phyloP scores from a whole-genome alignment of 2,888 invertebrate genomes.

The Caprella mutica region DNA sequence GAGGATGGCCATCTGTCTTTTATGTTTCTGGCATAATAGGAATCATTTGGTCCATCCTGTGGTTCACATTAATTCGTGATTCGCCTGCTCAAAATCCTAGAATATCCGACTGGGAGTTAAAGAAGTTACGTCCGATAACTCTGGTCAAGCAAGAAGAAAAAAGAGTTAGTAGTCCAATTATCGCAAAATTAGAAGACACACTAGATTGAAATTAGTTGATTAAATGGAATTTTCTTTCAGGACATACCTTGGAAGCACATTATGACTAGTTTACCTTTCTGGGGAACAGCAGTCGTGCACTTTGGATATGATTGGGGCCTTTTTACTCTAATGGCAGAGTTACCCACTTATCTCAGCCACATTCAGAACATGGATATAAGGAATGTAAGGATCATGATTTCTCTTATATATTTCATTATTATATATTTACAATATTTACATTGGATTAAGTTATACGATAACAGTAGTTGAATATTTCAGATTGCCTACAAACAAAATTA shows the following conservation, averaged over 20 bases:
- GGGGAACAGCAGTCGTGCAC: constrained; percentile 13
- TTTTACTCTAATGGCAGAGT: constrained; percentile 28
- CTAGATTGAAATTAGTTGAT: no score
- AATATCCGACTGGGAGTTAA: constrained; percentile 43
- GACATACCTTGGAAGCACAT: constrained; percentile 17
- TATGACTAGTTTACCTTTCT: constrained; percentile 15
- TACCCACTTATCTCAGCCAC: constrained; percentile 28
- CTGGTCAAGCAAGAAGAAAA: no score
- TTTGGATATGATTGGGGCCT: constrained; percentile 27
- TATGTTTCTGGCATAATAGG: constrained; percentile 45
- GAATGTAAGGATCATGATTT: no score
- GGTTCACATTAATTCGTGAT: constrained; percentile 46
- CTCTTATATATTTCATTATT: no score
- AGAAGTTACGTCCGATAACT: neutral
- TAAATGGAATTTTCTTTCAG: neutral
- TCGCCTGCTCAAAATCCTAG: constrained; percentile 48
- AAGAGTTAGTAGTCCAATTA: no score
- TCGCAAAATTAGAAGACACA: no score
- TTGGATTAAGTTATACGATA: no score
- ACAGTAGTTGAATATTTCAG: no score
- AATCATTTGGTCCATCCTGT: constrained; percentile 43
- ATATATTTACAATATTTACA: no score
- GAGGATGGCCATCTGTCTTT: constrained; percentile 52
- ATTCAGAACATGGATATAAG: constrained; percentile 27
- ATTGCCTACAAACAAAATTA: no score